Percentiles rank a stretch among this genome's conserved stretches.
These are phyloP conservation scores for Salvator merianae DNA, from an alignment of 2,113 vertebrate species.

Conservation along the genomic window DNA sequence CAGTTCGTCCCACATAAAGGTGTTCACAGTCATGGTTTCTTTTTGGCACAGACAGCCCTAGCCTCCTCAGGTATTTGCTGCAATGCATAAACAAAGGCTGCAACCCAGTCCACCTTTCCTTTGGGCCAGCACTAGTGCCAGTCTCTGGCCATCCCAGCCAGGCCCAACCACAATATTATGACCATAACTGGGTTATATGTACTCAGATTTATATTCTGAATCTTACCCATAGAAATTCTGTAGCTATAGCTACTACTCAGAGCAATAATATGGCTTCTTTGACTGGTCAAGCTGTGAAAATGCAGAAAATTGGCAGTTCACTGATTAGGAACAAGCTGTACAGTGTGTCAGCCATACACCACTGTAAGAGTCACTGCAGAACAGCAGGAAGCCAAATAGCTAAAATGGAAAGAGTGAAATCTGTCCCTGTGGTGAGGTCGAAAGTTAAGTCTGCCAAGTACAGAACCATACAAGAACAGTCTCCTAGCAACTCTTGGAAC, in stretches of 20 bases:
- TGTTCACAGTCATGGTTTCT: too few species aligned
- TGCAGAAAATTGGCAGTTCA: background rate
- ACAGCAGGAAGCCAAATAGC: background rate
- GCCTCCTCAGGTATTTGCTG: too few species aligned
- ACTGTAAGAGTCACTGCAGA: background rate
- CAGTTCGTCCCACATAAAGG: too few species aligned
- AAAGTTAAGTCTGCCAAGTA: background rate
- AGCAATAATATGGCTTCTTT: background rate
- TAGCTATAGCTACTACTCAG: background rate
- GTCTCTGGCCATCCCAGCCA: too few species aligned
- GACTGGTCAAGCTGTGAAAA: background rate
- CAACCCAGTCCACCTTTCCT: too few species aligned
- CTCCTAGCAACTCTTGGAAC: background rate
- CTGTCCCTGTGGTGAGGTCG: background rate
- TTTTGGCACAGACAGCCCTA: too few species aligned
- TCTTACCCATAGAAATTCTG: background rate
- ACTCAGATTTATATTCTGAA: background rate
- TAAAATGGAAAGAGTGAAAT: background rate
- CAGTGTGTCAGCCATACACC: background rate
- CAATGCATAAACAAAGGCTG: too few species aligned
- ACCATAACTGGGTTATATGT: too few species aligned
- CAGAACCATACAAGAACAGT: background rate
- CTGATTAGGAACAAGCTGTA: background rate
- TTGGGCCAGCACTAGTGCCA: too few species aligned
- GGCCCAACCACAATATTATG: too few species aligned